Percentiles rank a stretch among this genome's conserved stretches.
phyloP scores from a whole-genome alignment of 2,888 invertebrate species.

The Caenorhabditis sp. region DNA sequence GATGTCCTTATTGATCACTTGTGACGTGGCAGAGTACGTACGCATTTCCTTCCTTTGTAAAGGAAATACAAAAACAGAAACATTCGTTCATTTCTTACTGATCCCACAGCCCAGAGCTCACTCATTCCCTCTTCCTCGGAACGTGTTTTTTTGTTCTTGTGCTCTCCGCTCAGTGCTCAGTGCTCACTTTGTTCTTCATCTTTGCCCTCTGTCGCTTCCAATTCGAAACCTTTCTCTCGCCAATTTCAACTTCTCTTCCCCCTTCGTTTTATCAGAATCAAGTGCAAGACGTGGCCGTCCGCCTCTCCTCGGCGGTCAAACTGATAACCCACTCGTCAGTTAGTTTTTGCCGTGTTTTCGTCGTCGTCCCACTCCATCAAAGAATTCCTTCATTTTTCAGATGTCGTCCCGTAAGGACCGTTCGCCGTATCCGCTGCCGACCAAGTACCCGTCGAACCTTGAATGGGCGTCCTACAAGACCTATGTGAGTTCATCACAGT shows the following conservation, averaged over 20 bases:
- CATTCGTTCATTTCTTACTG: no score
- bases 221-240: not conserved
- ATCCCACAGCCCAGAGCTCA: no score
- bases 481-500: constrained; percentile 62
- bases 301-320: not conserved
- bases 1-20: no score
- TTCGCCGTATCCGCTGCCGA: constrained; percentile 58
- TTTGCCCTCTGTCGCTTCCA: not conserved
- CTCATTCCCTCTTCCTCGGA: no score
- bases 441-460: constrained; percentile 51
- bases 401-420: constrained; percentile 33
- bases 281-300: not conserved
- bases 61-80: no score
- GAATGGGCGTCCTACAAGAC: constrained; percentile 53
- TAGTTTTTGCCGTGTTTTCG: constrained; percentile 9
- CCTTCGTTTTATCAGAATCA: not conserved
- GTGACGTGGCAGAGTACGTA: no score
- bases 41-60: no score
- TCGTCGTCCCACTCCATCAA: not conserved
- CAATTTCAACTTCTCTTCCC: not conserved
- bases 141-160: not conserved
- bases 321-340: constrained; percentile 29
- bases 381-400: constrained; percentile 10
- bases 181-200: not conserved
- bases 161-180: not conserved